These are phyloP conservation scores for Drosophila fuyamai DNA, from an alignment of 1,140 invertebrate species.

Conservation along the genomic window DNA sequence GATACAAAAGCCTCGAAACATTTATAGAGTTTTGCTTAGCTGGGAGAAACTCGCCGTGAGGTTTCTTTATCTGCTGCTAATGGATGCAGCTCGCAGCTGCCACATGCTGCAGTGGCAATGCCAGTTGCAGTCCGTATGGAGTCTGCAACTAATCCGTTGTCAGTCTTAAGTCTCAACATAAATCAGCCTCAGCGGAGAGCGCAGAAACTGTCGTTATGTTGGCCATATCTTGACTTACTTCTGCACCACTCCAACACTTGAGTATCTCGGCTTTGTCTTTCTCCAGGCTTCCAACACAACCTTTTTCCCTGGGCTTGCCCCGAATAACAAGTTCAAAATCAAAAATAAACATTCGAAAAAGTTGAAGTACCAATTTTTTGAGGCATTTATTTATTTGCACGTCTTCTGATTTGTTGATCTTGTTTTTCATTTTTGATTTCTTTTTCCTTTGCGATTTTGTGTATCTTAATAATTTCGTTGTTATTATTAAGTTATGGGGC, in stretches of 20 bases:
- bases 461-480: slow-evolving; percentile 47
- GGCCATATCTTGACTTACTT: slow-evolving; percentile 46
- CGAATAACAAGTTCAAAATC: slow-evolving; percentile 65
- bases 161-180: slow-evolving; percentile 69
- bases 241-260: slow-evolving; percentile 23
- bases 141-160: slow-evolving; percentile 76
- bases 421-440: slow-evolving; percentile 36
- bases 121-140: slow-evolving; percentile 40
- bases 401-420: slow-evolving; percentile 33
- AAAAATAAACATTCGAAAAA: slow-evolving; percentile 59
- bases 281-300: slow-evolving; percentile 2
- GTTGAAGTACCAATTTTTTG: slow-evolving; percentile 71
- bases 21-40: slow-evolving; percentile 34
- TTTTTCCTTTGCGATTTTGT: slow-evolving; percentile 7
- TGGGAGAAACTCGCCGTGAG: slow-evolving; percentile 36
- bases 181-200: slow-evolving; percentile 60
- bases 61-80: slow-evolving; percentile 71
- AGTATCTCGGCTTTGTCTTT: slow-evolving; percentile 21
- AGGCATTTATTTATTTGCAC: slow-evolving; percentile 28
- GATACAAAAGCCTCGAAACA: slow-evolving; percentile 30
- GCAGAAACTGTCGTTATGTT: slow-evolving; percentile 41
- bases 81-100: slow-evolving; percentile 69
- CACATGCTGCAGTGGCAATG: slow-evolving; percentile 38
- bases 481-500: slow-evolving; percentile 61
- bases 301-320: slow-evolving; percentile 15